Conservation (phyloP, 1,140 invertebrate genomes). For the Globodera rostochiensis region DNA sequence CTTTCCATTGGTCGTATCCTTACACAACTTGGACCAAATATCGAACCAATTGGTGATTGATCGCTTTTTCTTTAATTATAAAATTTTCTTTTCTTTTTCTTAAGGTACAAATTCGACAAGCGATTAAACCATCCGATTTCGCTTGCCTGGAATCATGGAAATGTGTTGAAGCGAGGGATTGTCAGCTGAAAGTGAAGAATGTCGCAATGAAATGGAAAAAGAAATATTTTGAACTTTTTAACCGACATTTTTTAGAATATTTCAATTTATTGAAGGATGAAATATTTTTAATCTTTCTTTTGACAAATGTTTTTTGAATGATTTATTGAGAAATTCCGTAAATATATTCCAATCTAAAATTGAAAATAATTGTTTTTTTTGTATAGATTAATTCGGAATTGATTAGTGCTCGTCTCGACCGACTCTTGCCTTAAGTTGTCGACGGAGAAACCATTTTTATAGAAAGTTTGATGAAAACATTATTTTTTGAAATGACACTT, state of each 20-base stretch:
- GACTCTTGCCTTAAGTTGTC: no score
- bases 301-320: no score
- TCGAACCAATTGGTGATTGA: slow-evolving; percentile 18
- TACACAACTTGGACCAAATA: slow-evolving; percentile 29
- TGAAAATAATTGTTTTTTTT: no score
- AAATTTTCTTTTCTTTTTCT: background rate
- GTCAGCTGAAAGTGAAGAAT: background rate
- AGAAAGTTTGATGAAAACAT: no score
- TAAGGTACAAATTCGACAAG: slow-evolving; percentile 23
- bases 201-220: background rate
- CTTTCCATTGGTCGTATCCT: slow-evolving; percentile 29
- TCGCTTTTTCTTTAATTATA: background rate
- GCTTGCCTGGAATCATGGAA: slow-evolving; percentile 22
- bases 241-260: background rate
- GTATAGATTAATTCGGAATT: no score
- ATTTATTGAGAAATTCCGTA: no score
- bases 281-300: no score
- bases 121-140: slow-evolving; percentile 19
- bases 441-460: no score
- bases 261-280: no score
- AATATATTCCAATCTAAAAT: no score
- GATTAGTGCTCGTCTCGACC: no score
- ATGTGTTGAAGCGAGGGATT: slow-evolving; percentile 11
- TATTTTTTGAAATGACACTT: no score
- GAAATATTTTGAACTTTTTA: background rate